phyloP scores from a whole-genome alignment of 2,797 vertebrate genomes.

The Brachymystax lenok region DNA sequence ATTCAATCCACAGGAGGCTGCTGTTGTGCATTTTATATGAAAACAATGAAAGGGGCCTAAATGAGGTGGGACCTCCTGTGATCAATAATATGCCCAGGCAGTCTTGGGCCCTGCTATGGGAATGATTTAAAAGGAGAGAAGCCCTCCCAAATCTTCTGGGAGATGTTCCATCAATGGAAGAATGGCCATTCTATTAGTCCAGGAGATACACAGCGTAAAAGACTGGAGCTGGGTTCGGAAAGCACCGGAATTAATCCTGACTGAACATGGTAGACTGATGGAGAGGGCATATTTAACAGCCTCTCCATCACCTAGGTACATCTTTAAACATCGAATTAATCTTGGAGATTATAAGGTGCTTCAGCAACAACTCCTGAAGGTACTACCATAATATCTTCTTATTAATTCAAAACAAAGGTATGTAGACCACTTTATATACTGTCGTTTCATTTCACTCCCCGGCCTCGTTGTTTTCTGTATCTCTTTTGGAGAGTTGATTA shows the following conservation, averaged over 20 bases:
- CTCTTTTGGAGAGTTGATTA: too few species aligned
- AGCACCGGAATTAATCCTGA: background rate
- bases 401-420: too few species aligned
- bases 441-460: too few species aligned
- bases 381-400: too few species aligned
- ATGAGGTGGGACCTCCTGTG: slow-evolving; percentile 23
- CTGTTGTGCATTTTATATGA: slow-evolving; percentile 36
- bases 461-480: too few species aligned
- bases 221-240: background rate
- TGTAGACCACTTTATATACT: too few species aligned
- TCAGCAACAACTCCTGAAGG: too few species aligned
- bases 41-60: slow-evolving; percentile 32
- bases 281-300: background rate
- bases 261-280: background rate
- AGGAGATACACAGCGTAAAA: background rate
- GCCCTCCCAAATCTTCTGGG: slow-evolving; percentile 12
- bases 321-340: too few species aligned
- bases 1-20: slow-evolving; percentile 53
- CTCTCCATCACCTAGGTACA: too few species aligned
- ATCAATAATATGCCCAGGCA: slow-evolving; percentile 32
- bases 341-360: too few species aligned
- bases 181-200: slow-evolving; percentile 1
- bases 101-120: background rate
- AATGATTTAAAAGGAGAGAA: slow-evolving; percentile 10
- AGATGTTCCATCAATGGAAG: slow-evolving; percentile 5